Base-by-base conservation (phyloP, 2,888 invertebrate genomes). In the Polydesmus complanatus region DNA sequence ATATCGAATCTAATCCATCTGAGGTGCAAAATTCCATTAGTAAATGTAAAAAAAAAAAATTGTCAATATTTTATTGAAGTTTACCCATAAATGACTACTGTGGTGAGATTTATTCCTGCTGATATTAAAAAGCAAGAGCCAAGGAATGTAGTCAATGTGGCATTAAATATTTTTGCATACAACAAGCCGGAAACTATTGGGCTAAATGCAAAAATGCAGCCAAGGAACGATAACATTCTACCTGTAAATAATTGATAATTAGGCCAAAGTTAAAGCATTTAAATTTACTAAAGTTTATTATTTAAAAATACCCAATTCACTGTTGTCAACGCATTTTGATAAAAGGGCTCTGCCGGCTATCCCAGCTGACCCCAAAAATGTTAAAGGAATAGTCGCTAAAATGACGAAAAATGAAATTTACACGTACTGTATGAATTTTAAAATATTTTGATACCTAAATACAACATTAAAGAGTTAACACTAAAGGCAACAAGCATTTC, bases 141-240 rank as follows among this genome's bases (percentile, higher is more conserved):
- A 3, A 47, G 37, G 21, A 56, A 3, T 2, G 56, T 56, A 1
- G 37, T 47, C 56, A 56, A 48, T 1, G 56, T 56, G 22, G 56
- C 48, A 23, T 47, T 27, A 22, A 56, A 56, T 18, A 56, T 48
- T 56, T 48, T 19, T 23, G 27, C 56, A 48, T 56, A 56, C 22
- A 56, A 2, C 14, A 56, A 26, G 14, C 56, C 48, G 1, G 56
- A 21, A 23, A 56, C 18, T 3, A 56, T 37, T 56, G 56, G 56
- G 14, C 37, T 14, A 37, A 37, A 14, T 14, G 37, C 37, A 37
- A 8, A 37, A 37, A 37, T 37, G 14, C 37, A 37, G 14, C 37
- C 37, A 5, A 37, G 14, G 5, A 37, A 37, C 5, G 37, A 37
- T 14, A 37, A 14, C 37, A 37, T 5, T 14, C 37, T 5, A 5